These are phyloP conservation scores for Diacarnus erythraeanus DNA, from an alignment of 37 sponge, comb jelly and placozoan species.

Conservation along the genomic window DNA sequence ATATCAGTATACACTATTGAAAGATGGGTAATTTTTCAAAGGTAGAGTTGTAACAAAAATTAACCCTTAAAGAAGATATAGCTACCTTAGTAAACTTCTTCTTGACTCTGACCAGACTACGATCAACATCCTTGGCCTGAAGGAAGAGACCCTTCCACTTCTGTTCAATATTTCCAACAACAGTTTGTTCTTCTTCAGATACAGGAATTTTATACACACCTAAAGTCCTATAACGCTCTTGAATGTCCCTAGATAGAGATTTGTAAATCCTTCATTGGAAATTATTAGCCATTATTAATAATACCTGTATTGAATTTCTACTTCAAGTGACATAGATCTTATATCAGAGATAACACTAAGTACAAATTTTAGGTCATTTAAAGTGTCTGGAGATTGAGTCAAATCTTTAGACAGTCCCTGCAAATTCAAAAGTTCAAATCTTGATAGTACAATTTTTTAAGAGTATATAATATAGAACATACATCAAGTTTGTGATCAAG, in stretches of 20 bases:
- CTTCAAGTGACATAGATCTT: conserved; percentile 86
- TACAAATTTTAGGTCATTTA: conserved; percentile 96
- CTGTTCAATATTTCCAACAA: conserved; percentile 46
- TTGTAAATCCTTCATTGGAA: neutral
- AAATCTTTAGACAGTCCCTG: conserved; percentile 77
- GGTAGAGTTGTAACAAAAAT: neutral
- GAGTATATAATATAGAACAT: neutral
- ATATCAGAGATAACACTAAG: conserved; percentile 92
- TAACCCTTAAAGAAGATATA: too few species aligned
- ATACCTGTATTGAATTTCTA: conserved; percentile 82
- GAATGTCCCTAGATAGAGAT: conserved; percentile 51
- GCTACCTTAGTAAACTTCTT: conserved; percentile 90
- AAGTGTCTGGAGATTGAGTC: conserved; percentile 72
- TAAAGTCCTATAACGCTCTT: conserved; percentile 95
- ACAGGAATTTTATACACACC: conserved; percentile 82
- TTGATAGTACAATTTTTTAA: neutral
- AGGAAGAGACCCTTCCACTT: conserved; percentile 73
- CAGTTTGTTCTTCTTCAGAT: conserved; percentile 56
- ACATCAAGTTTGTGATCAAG: conserved; percentile 74
- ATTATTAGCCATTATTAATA: neutral
- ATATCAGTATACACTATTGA: neutral
- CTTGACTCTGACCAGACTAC: conserved; percentile 90
- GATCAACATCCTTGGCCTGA: conserved; percentile 78
- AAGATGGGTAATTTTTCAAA: neutral
- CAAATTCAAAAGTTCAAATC: neutral